These are phyloP conservation scores for Baronia brevicornis DNA, from an alignment of 2,888 invertebrate genomes.

Conservation along the genomic window DNA sequence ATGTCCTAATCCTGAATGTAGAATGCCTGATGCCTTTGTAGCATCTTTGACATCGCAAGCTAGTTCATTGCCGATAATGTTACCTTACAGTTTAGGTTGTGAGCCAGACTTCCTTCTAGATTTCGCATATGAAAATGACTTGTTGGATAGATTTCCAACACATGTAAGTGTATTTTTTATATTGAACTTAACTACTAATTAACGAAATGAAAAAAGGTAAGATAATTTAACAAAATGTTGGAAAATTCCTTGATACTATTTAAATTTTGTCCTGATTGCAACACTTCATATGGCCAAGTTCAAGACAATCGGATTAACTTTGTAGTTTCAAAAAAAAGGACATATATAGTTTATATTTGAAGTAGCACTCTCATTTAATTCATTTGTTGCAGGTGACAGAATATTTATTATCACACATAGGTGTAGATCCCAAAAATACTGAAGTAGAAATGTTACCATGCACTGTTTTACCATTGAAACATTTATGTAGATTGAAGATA, in stretches of 20 bases:
- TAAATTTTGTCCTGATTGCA: too few species aligned
- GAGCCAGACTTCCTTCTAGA: constrained; percentile 49
- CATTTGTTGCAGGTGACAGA: constrained; percentile 44
- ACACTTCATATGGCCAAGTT: too few species aligned
- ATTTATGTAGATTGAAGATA: constrained; percentile 46
- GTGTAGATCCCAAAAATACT: constrained; percentile 21
- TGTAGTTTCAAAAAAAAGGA: neutral
- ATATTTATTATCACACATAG: constrained; percentile 40
- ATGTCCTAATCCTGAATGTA: constrained; percentile 20
- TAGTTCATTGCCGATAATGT: constrained; percentile 39
- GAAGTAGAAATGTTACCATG: constrained; percentile 30
- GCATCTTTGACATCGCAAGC: constrained; percentile 50
- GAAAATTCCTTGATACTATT: too few species aligned
- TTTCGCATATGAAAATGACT: constrained; percentile 34
- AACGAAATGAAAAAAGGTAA: neutral
- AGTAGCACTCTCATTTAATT: too few species aligned
- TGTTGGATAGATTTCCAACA: constrained; percentile 38
- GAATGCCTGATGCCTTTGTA: constrained; percentile 57
- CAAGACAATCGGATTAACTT: too few species aligned
- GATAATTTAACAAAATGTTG: too few species aligned
- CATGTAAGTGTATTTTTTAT: constrained; percentile 33
- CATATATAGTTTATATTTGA: neutral
- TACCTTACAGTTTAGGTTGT: constrained; percentile 52
- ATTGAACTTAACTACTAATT: neutral
- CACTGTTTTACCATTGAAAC: constrained; percentile 44